A percentile compares a stretch with the other conserved stretches of the same genome.
Conservation (phyloP, 2,797 vertebrate genomes). For the Lepidocolaptes lacrymiger region DNA sequence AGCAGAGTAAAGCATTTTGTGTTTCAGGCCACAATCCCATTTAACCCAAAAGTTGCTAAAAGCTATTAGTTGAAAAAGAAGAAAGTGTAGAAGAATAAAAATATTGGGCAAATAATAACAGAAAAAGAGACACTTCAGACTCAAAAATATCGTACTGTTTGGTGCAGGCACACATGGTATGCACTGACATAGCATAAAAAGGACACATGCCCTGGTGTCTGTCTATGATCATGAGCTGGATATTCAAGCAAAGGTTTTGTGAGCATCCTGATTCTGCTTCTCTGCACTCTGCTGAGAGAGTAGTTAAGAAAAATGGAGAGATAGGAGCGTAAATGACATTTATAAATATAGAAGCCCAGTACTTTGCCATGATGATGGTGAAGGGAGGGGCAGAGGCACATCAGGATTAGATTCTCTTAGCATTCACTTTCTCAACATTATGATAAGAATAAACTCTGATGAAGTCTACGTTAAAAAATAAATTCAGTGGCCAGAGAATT, state of each 20-base stretch:
- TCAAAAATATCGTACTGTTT: background rate
- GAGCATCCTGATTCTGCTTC: conserved; percentile 50
- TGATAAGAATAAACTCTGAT: background rate
- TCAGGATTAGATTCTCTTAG: background rate
- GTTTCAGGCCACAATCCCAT: conserved; percentile 37
- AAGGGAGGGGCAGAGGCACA: background rate
- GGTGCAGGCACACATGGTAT: background rate
- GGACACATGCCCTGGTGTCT: conserved; percentile 2
- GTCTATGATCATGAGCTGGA: background rate
- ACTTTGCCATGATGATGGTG: background rate
- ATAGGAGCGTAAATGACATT: conserved; percentile 8
- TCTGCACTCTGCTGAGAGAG: background rate
- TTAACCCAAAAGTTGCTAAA: conserved; percentile 20
- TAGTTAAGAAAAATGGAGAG: conserved; percentile 24
- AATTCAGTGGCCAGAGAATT: background rate
- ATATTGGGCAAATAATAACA: background rate
- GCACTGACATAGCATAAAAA: background rate
- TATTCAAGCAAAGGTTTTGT: conserved; percentile 62
- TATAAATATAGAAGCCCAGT: background rate
- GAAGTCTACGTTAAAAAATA: background rate
- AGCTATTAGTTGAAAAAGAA: conserved; percentile 21
- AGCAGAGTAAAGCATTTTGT: background rate
- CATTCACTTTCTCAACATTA: background rate
- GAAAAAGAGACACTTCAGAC: background rate
- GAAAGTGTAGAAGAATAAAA: conserved; percentile 11